A percentile compares a stretch with the other conserved stretches of the same genome.
Evolutionary conservation across 2,797 vertebrate genomes (phyloP).

Genomic region (Lepilemur septentrionalis): DNA sequence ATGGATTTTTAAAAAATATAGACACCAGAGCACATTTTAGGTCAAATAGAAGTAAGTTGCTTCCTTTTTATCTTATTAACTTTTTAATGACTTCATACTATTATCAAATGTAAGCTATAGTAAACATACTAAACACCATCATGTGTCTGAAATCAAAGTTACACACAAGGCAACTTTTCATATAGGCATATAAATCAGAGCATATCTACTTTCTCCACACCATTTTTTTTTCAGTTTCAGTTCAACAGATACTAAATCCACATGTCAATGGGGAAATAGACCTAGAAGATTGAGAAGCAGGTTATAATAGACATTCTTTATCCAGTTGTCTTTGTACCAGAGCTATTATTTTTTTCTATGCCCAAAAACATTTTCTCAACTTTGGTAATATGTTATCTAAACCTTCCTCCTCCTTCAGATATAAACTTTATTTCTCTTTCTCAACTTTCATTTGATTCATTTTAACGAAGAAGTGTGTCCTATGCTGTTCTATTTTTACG

Average conservation of each 20-base stretch:
- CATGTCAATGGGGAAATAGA: slow-evolving; percentile 1
- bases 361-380: slow-evolving; percentile 1
- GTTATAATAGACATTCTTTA: not conserved
- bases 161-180: not conserved
- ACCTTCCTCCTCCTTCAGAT: not conserved
- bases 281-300: fast-evolving
- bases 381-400: slow-evolving; percentile 25
- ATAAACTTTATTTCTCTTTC: not conserved
- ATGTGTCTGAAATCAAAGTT: slow-evolving; percentile 37
- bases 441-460: slow-evolving; percentile 47
- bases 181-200: not conserved
- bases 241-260: slow-evolving; percentile 5
- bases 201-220: not conserved
- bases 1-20: not conserved
- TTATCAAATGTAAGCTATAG: too few relatives aligned
- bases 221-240: not conserved
- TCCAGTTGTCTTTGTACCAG: not conserved
- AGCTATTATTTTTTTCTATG: not conserved
- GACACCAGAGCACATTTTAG: not conserved
- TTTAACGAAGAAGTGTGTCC: slow-evolving; percentile 39
- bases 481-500: slow-evolving; percentile 62
- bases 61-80: not conserved
- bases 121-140: not conserved
- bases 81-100: not conserved
- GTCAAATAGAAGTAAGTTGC: not conserved